Base-by-base conservation (phyloP, 2,888 invertebrate genomes). In the Serripes groenlandicus region DNA sequence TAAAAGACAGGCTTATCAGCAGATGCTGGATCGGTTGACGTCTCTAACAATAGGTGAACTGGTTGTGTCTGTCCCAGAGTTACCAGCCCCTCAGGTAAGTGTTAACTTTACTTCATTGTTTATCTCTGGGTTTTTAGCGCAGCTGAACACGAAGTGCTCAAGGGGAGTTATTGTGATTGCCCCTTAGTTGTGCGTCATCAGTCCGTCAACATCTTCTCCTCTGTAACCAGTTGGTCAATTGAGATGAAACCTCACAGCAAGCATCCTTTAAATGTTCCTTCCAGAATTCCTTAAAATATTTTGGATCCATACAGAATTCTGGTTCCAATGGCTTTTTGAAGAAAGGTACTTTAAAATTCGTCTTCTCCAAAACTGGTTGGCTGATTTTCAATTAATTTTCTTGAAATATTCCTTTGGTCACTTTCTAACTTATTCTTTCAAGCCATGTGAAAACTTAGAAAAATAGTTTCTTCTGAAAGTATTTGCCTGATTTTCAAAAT, bases 21-120 rank as follows among this genome's bases (percentile, higher is more conserved):
- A 78, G 28, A 84, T 89, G 3, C 62, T 88, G 62, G 83, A 86
- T 4, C 73, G 78, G 23, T 74, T 91, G 49, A 83, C 69, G 37
- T 69, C 49, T 5, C 18, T 68, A 49, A 5, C 76, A 23, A 21
- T 76, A 9, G 56, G 69, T 42, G 69, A 69, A 54, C 15, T 72
- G 18, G 69, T 52, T 26, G 60, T 75, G 42, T 23, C 35, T 21
- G 21, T 69, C 26, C 66, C 66, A 42, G 66, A 66, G 35, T 9
- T 26, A 5, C 18, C n/a, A n/a, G n/a, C n/a, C n/a, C n/a, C n/a
- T n/a, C n/a, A n/a, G n/a, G n/a, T n/a, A n/a, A n/a, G n/a, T n/a
- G n/a, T n/a, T n/a, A n/a, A n/a, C n/a, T n/a, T n/a, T n/a, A n/a
- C n/a, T n/a, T n/a, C n/a, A n/a, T n/a, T n/a, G n/a, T n/a, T n/a